phyloP scores from a whole-genome alignment of 2,797 vertebrate species.

The Anguilla marmorata region DNA sequence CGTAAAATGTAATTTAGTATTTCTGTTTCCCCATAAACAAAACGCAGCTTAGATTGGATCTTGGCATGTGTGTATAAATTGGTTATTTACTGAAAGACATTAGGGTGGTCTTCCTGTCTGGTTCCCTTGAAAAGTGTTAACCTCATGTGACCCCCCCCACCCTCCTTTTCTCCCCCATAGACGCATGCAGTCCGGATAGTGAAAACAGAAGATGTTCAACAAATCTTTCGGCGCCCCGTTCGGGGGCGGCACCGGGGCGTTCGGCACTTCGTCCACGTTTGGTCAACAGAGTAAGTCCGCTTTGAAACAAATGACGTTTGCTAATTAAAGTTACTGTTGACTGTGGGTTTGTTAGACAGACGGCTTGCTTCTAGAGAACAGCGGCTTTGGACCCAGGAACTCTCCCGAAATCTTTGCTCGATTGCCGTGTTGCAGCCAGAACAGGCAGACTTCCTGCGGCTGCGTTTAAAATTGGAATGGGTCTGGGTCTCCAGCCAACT shows the following conservation, averaged over 20 bases:
- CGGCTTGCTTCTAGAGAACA: background rate
- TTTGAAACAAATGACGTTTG: background rate
- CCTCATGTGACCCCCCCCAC: background rate
- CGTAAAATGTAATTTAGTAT: too few relatives aligned
- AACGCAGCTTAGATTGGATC: too few relatives aligned
- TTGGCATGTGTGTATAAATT: too few relatives aligned
- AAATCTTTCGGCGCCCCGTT: constrained; percentile 91
- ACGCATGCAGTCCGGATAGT: constrained; percentile 68
- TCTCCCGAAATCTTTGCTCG: background rate
- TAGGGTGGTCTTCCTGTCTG: background rate
- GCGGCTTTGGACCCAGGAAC: background rate
- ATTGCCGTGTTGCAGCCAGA: background rate
- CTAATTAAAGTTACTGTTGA: background rate
- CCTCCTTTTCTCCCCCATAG: constrained; percentile 41
- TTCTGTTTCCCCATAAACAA: too few relatives aligned
- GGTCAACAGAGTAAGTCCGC: constrained; percentile 89
- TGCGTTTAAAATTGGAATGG: background rate
- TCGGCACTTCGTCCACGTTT: constrained; percentile 87
- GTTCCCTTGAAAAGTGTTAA: background rate
- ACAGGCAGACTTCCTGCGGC: background rate
- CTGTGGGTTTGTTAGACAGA: background rate
- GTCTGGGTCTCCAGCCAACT: background rate
- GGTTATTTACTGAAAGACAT: background rate
- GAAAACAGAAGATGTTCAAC: constrained; percentile 84
- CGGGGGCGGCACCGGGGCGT: constrained; percentile 83